Conservation (phyloP, 1,140 invertebrate genomes). For the Pseudomyrmex dendroicus region DNA sequence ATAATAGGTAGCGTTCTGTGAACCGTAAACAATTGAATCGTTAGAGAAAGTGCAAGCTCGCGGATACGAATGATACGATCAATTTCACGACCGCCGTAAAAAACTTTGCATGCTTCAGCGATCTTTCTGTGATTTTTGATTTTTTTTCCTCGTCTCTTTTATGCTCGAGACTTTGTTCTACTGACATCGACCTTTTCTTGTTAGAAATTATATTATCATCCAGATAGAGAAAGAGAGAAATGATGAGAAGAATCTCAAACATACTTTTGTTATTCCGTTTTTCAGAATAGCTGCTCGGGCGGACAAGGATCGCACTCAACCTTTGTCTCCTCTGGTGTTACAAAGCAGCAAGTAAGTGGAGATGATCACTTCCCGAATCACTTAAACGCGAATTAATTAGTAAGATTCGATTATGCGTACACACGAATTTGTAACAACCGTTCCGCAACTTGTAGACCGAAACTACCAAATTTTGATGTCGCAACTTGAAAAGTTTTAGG, state of each 20-base stretch:
- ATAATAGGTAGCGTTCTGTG: constrained; percentile 29
- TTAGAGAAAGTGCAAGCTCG: constrained; percentile 58
- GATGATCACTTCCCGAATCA: neutral
- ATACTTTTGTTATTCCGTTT: neutral
- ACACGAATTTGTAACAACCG: too few species aligned
- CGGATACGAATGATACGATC: neutral
- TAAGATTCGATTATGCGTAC: too few species aligned
- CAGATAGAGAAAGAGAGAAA: too few species aligned
- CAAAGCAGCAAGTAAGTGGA: constrained; percentile 33
- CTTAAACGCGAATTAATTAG: too few species aligned
- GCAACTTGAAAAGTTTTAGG: too few species aligned
- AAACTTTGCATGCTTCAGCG: constrained; percentile 25
- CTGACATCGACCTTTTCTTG: constrained; percentile 54
- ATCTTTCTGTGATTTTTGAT: constrained; percentile 32
- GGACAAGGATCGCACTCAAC: neutral
- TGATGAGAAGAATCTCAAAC: neutral
- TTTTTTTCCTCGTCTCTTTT: neutral
- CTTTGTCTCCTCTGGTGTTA: neutral
- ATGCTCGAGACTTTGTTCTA: constrained; percentile 19
- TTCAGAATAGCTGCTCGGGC: constrained; percentile 17
- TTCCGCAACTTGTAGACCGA: too few species aligned
- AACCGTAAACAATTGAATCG: constrained; percentile 60
- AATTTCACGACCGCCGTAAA: constrained; percentile 36
- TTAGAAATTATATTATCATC: neutral
- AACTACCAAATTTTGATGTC: too few species aligned